These are phyloP conservation scores for Alcis repandata DNA, from an alignment of 2,888 invertebrate genomes.

Conservation along the genomic window DNA sequence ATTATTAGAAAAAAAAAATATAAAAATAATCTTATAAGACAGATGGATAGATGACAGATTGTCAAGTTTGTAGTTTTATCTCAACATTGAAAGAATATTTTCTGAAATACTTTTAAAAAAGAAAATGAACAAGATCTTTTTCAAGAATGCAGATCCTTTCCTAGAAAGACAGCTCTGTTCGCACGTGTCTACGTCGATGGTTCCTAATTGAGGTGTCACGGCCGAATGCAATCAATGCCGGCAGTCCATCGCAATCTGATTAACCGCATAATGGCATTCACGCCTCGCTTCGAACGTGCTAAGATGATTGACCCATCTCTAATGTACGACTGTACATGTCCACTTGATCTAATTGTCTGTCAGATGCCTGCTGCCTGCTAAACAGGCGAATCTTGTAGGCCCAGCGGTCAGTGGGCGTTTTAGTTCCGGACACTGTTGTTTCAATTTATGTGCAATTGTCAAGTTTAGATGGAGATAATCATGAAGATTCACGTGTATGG, in stretches of 20 bases:
- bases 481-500: too few species aligned
- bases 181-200: slow-evolving; percentile 18
- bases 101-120: too few species aligned
- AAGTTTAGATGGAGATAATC: too few species aligned
- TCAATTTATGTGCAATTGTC: neutral
- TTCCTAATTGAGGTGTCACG: slow-evolving; percentile 44
- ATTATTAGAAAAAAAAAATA: too few species aligned
- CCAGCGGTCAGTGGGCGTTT: neutral
- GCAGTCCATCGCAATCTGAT: slow-evolving; percentile 49
- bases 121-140: too few species aligned
- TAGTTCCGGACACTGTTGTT: neutral
- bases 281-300: slow-evolving; percentile 39
- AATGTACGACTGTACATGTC: neutral
- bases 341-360: slow-evolving; percentile 24
- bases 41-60: too few species aligned
- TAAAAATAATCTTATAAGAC: too few species aligned
- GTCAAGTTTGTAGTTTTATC: too few species aligned
- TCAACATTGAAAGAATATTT: too few species aligned
- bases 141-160: too few species aligned
- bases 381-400: neutral
- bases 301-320: slow-evolving; percentile 33
- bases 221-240: slow-evolving; percentile 50
- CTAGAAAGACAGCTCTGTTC: neutral
- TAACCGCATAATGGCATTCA: slow-evolving; percentile 53
- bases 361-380: neutral